Base-by-base conservation (phyloP, 1,140 invertebrate genomes). In the Lordiphosa collinella region DNA sequence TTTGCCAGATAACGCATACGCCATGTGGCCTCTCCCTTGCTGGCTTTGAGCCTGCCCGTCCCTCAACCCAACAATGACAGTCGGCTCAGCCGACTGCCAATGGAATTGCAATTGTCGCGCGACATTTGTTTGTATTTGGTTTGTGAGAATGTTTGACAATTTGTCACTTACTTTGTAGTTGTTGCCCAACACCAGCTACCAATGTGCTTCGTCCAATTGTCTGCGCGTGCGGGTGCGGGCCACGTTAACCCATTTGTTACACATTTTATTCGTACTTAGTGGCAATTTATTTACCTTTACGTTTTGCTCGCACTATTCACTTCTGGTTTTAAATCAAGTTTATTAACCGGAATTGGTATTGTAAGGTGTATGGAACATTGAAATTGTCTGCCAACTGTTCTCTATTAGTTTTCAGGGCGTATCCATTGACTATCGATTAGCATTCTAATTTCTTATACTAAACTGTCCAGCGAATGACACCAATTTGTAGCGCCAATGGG, bases 311-410 rank as follows among this genome's bases (percentile, higher is more conserved):
- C 43, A 43, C 35, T 53, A 41, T 68, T 84, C 56, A 84, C 68
- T 84, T 84, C 78, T 84, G 78, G 78, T 84, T 84, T 82, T 84
- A 68, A 84, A 84, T 84, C 78, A 84, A 84, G 78, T 84, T 84
- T 84, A 84, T 84, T 84, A 84, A 84, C 78, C 78, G 78, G 78
- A 84, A 84, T 84, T 58, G 36, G 54, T 54, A 29, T 44, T 13
- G 41, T 31, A 44, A 44, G 41, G 31, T 50, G 48, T 50, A 36
- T 36, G 5, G 11, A 22, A 35, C 31, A 22, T 50, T 50, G 16
- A n/a, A 14, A 35, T 49, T 18, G 32, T 11, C 11, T 51, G 16
- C 25, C 3, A 18, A 5, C 32, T n/a, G 46, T 63, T 59, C 43
- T 46, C 37, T 32, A 48, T 63, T 62, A 40, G 38, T 53, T 65